phyloP scores from a whole-genome alignment of 1,140 invertebrate genomes.

The Danaus plexippus region DNA sequence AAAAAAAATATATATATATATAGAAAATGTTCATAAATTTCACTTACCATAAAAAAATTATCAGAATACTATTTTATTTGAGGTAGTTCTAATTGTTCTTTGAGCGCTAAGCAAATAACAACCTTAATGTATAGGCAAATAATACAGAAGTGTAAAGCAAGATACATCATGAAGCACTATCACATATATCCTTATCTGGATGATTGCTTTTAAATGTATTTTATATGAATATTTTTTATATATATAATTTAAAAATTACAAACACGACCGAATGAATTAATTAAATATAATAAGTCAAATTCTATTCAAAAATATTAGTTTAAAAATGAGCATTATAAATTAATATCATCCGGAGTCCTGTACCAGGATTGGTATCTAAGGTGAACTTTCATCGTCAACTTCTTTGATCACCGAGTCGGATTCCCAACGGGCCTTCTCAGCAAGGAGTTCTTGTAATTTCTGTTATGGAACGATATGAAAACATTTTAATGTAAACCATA shows the following conservation, averaged over 20 bases:
- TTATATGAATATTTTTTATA: no score
- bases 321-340: background rate
- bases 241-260: no score
- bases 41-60: background rate
- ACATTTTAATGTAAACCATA: no score
- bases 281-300: background rate
- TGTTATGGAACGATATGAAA: conserved; percentile 27
- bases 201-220: no score
- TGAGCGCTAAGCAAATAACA: background rate
- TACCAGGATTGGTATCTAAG: conserved; percentile 33
- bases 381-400: conserved; percentile 73
- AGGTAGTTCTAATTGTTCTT: conserved; percentile 10
- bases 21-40: background rate
- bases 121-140: conserved; percentile 1
- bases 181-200: background rate
- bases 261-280: background rate
- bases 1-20: conserved; percentile 1
- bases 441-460: conserved; percentile 72
- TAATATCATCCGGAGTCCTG: background rate
- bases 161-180: background rate
- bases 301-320: conserved; percentile 4
- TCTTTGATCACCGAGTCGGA: conserved; percentile 75
- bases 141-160: background rate
- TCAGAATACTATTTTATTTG: conserved; percentile 8
- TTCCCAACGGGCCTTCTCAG: conserved; percentile 72